These are phyloP conservation scores for Phyllostomus hastatus DNA, from an alignment of 2,113 vertebrate genomes.

Conservation along the genomic window DNA sequence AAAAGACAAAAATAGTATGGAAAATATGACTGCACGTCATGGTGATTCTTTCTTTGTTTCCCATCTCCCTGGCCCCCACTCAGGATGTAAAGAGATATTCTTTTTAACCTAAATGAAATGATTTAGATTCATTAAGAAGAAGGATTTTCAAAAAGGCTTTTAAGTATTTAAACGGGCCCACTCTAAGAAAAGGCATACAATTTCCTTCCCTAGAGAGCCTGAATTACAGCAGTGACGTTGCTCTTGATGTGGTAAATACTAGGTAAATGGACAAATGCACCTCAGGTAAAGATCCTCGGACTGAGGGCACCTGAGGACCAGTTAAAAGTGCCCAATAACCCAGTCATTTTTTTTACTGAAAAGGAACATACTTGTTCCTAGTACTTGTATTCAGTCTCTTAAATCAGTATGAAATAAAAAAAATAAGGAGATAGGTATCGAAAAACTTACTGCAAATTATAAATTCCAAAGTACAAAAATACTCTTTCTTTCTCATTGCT, in stretches of 20 bases:
- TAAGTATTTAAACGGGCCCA: not conserved
- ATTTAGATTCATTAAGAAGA: not conserved
- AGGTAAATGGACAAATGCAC: not conserved
- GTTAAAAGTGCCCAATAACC: not conserved
- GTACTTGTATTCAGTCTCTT: not conserved
- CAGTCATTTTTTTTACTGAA: not conserved
- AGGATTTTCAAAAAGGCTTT: conserved; percentile 23
- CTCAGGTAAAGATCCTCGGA: not conserved
- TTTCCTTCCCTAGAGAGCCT: not conserved
- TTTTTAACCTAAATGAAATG: conserved; percentile 14
- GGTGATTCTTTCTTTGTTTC: not conserved
- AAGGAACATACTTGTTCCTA: not conserved
- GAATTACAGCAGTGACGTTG: not conserved
- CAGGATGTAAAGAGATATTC: not conserved
- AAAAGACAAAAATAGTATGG: not conserved
- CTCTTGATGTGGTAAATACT: not conserved
- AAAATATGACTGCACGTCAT: not conserved
- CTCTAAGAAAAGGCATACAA: not conserved
- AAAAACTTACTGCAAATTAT: not conserved
- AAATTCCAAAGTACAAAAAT: not conserved
- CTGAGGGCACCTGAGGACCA: not conserved
- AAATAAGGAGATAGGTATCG: not conserved
- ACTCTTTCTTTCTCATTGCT: not conserved
- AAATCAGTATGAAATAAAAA: not conserved
- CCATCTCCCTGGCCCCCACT: not conserved